phyloP scores from a whole-genome alignment of 1,140 invertebrate genomes.

The Cydia fagiglandana region DNA sequence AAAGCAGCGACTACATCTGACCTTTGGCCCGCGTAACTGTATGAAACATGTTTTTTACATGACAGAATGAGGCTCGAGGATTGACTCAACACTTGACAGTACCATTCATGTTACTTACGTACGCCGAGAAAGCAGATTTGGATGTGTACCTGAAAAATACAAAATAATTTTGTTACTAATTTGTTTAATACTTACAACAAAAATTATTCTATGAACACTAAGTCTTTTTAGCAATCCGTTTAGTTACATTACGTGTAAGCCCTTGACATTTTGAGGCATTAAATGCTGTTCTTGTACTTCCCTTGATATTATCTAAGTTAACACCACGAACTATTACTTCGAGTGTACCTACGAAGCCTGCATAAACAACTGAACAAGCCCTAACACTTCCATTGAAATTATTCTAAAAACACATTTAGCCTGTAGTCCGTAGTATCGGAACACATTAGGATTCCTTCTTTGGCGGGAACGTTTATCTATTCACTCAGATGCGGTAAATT shows the following conservation, averaged over 20 bases:
- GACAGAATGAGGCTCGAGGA: constrained; percentile 21
- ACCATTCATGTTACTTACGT: constrained; percentile 19
- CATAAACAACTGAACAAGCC: neutral
- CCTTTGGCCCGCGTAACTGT: constrained; percentile 47
- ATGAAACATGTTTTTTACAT: constrained; percentile 27
- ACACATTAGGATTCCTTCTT: constrained; percentile 18
- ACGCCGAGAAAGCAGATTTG: neutral
- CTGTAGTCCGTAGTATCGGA: neutral
- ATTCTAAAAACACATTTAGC: neutral
- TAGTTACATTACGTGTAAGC: too few species aligned
- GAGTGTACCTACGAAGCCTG: neutral
- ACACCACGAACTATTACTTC: neutral
- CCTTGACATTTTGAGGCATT: neutral
- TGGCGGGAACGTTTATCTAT: constrained; percentile 25
- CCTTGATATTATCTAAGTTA: neutral
- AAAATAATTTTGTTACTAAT: neutral
- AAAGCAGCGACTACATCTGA: constrained; percentile 50
- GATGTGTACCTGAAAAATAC: neutral
- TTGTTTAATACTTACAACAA: too few species aligned
- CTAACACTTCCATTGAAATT: constrained; percentile 4
- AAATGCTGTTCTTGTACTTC: neutral
- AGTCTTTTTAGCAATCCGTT: too few species aligned
- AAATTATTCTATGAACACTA: too few species aligned
- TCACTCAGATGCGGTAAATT: constrained; percentile 22
- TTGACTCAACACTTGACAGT: constrained; percentile 5